Evolutionary conservation across 2,113 vertebrate genomes (phyloP), one percentile per base, ranked within the genome.

Genomic region (Hydrochoerus hydrochaeris): DNA sequence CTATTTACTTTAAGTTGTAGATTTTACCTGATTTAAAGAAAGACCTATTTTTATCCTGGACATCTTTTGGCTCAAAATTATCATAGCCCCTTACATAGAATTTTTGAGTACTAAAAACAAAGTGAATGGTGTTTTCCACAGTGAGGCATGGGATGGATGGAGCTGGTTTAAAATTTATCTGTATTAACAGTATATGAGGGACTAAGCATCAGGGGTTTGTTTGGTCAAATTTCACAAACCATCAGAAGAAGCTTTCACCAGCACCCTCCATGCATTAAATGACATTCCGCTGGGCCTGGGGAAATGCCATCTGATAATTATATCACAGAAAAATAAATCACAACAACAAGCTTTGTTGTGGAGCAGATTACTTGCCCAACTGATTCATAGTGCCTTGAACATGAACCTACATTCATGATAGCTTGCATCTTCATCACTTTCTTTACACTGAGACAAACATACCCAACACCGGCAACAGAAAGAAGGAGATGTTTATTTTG

Each of bases 121-220:
- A 67, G 60, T 73, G 32, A 57, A 16, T 62, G 35, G 3, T 67
- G 81, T 60, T 5, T 24, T 94, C 17, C 63, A 81, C 4, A 35
- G 2, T 77, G 22, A 5, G 28, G 44, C 44, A 2, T 49, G n/a
- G 1, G 7, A 41, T 12, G 2, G 2, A 4, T n/a, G 46, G 14
- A 77, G 3, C 4, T 13, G 20, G 49, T 81, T 58, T 41, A 54
- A 38, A 89, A 35, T 12, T 32, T 16, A 41, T 30, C 54, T 17
- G 1, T 54, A 69, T 75, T 19, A 26, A 62, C 60, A 85, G 35
- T 35, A 3, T 1, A 19, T 54, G 41, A 67, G 32, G 35, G 16
- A 60, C 17, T 82, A 7, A 67, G 60, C 22, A 46, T 35, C 13
- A 24, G 3, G 30, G 24, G n/a, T 41, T 41, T 28, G 7, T 26